Conservation (phyloP, 2,888 invertebrate species). For the Drosophila nr. perissopoda region DNA sequence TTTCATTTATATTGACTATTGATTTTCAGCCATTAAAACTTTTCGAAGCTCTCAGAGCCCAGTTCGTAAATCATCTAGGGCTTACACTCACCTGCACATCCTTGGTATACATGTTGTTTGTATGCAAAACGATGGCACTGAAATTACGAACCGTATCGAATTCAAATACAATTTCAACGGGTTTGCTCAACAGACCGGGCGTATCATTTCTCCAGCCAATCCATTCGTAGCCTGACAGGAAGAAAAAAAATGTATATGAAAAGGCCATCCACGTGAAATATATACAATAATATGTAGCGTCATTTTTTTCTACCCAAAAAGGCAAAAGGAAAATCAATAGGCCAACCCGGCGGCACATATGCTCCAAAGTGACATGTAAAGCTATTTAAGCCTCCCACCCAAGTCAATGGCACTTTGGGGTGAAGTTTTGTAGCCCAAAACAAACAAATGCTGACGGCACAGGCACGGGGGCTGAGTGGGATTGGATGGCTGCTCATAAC, state of each 20-base stretch:
- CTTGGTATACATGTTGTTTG: conserved; percentile 91
- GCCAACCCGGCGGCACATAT: conserved; percentile 46
- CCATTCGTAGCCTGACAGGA: conserved; percentile 90
- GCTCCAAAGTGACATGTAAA: conserved; percentile 61
- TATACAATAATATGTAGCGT: conserved; percentile 42
- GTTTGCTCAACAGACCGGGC: conserved; percentile 87
- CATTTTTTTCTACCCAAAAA: conserved; percentile 16
- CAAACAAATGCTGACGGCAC: conserved; percentile 69
- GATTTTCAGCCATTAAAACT: background rate
- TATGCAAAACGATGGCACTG: conserved; percentile 90
- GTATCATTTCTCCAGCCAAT: conserved; percentile 92
- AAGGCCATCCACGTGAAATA: conserved; percentile 40
- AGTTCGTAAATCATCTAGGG: conserved; percentile 26
- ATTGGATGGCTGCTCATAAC: conserved; percentile 53
- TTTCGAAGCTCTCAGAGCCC: background rate
- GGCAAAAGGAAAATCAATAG: conserved; percentile 45
- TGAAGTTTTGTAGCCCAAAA: conserved; percentile 62
- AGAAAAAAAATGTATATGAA: conserved; percentile 34
- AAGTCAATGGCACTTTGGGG: conserved; percentile 64
- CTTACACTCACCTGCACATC: conserved; percentile 89
- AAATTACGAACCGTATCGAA: conserved; percentile 92
- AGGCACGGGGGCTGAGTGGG: background rate
- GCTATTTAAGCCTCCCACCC: conserved; percentile 66
- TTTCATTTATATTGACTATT: background rate
- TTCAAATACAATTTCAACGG: conserved; percentile 91